Conservation (phyloP, 2,113 vertebrate species). For the Pardalotus punctatus region DNA sequence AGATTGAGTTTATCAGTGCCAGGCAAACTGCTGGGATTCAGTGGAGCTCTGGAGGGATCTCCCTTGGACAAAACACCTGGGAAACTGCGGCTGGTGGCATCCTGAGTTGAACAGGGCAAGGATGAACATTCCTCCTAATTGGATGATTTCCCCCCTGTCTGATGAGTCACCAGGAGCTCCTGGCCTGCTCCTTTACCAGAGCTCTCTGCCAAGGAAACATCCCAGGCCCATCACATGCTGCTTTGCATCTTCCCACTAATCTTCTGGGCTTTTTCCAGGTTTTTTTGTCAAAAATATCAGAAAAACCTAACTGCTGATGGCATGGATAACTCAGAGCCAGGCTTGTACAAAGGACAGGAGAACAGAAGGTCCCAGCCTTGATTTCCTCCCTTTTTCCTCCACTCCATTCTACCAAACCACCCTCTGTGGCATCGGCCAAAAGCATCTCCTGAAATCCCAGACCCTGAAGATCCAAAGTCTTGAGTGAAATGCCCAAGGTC, state of each 20-base stretch:
- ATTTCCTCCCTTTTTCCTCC: neutral
- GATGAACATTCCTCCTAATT: neutral
- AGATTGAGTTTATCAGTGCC: neutral
- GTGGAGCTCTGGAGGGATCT: neutral
- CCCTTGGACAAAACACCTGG: neutral
- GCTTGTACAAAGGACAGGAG: neutral
- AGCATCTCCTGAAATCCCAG: neutral
- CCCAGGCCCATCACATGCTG: neutral
- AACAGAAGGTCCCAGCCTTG: neutral
- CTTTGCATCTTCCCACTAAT: neutral
- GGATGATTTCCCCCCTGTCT: neutral
- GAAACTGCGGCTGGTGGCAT: neutral
- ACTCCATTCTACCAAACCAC: neutral
- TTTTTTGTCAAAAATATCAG: neutral
- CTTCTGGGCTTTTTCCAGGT: neutral
- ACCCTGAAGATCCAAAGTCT: neutral
- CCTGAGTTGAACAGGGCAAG: neutral
- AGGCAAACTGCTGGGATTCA: neutral
- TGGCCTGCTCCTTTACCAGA: neutral
- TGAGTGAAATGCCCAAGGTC: neutral
- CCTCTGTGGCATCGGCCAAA: neutral
- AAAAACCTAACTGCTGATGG: neutral
- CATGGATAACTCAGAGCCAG: neutral
- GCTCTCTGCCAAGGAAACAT: neutral
- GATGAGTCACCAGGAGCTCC: neutral